A percentile compares a stretch with the other conserved stretches of the same genome.
These are phyloP conservation scores for Coregonus ussuriensis DNA, from an alignment of 2,797 vertebrate genomes.

Conservation along the genomic window DNA sequence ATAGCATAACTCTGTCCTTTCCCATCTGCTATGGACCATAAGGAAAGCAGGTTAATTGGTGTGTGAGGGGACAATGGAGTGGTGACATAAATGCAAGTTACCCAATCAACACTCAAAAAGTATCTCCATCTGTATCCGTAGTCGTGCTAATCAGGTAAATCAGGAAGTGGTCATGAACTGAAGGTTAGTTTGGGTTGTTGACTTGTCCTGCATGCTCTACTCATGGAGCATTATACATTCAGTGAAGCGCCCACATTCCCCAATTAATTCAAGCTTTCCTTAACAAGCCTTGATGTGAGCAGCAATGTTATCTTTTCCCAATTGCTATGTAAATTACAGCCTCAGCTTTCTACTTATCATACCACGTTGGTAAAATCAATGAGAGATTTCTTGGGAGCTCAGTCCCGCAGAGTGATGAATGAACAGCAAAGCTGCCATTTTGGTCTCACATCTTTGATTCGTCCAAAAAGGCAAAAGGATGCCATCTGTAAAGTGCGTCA, in stretches of 20 bases:
- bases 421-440: slow-evolving; percentile 39
- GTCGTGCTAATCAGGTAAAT: not conserved
- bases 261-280: slow-evolving; percentile 52
- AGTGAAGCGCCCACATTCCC: slow-evolving; percentile 34
- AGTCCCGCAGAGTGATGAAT: slow-evolving; percentile 40
- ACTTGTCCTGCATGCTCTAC: not conserved
- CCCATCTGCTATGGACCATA: slow-evolving; percentile 65
- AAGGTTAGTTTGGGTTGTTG: not conserved
- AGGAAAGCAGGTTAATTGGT: slow-evolving; percentile 60
- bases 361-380: slow-evolving; percentile 49
- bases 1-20: slow-evolving; percentile 70
- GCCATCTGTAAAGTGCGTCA: slow-evolving; percentile 22
- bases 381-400: slow-evolving; percentile 29
- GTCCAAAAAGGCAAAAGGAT: slow-evolving; percentile 23
- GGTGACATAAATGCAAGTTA: slow-evolving; percentile 21
- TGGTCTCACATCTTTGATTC: slow-evolving; percentile 40
- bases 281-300: slow-evolving; percentile 49
- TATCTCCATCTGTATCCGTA: not conserved
- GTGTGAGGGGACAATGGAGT: slow-evolving; percentile 55
- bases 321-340: slow-evolving; percentile 59
- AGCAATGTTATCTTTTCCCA: slow-evolving; percentile 44
- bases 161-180: not conserved
- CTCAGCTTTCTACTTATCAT: slow-evolving; percentile 44
- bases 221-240: slow-evolving; percentile 26
- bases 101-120: slow-evolving; percentile 4